Evolutionary conservation across 2,797 vertebrate genomes (phyloP).

Genomic region (Danio tinwini): DNA sequence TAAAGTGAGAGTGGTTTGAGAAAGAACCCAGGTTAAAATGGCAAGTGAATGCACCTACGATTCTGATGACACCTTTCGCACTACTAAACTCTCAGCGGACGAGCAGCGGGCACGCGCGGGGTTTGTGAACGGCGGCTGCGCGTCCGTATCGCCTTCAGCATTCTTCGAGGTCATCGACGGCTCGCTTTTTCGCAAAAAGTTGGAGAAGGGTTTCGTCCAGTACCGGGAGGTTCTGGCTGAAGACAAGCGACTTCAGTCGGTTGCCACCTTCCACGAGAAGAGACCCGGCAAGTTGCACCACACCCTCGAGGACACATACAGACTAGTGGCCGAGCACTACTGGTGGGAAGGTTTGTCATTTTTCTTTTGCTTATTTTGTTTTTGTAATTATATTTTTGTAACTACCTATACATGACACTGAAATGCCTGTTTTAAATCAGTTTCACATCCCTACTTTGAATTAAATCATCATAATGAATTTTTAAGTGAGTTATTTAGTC

Average conservation of each 20-base stretch:
- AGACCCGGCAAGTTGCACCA: slow-evolving; percentile 74
- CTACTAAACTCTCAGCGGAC: slow-evolving; percentile 62
- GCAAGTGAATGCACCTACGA: slow-evolving; percentile 71
- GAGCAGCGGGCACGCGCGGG: slow-evolving; percentile 53
- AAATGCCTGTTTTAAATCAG: neutral
- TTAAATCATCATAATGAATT: neutral
- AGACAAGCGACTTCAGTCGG: slow-evolving; percentile 74
- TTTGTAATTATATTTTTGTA: neutral
- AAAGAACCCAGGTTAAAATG: slow-evolving; percentile 70
- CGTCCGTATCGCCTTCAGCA: slow-evolving; percentile 59
- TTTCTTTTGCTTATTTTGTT: neutral
- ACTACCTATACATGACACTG: neutral
- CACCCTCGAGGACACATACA: slow-evolving; percentile 84
- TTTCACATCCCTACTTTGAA: neutral
- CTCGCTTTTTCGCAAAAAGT: slow-evolving; percentile 80
- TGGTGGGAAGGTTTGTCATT: slow-evolving; percentile 83
- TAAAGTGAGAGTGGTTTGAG: slow-evolving; percentile 31
- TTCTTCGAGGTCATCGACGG: slow-evolving; percentile 81
- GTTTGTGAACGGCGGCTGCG: slow-evolving; percentile 60
- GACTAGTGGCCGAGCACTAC: slow-evolving; percentile 85
- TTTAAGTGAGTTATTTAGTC: neutral
- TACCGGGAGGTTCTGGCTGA: slow-evolving; percentile 82
- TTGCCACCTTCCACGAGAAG: slow-evolving; percentile 77
- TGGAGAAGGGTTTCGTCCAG: slow-evolving; percentile 80
- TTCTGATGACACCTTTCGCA: slow-evolving; percentile 65